Evolutionary conservation across 64 coral and sea anemone species (phyloP).

Genomic region (Pocillopora damicornis): DNA sequence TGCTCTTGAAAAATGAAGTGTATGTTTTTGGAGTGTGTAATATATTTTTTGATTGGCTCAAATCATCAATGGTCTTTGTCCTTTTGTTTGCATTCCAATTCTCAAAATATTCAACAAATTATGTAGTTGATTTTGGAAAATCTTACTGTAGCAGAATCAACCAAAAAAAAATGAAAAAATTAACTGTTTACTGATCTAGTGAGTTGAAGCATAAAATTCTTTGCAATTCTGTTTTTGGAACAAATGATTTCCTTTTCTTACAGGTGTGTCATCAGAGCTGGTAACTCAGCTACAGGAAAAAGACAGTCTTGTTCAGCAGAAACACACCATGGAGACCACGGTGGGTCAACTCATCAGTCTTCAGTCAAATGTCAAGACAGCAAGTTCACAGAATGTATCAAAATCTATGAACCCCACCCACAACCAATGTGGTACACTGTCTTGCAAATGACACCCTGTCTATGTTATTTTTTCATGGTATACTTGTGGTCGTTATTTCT

Average conservation of each 20-base stretch:
- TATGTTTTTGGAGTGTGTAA: no score
- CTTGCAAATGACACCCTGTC: neutral
- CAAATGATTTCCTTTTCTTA: slow-evolving; percentile 2
- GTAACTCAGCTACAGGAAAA: slow-evolving; percentile 68
- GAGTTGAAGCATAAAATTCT: neutral
- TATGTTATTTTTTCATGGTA: neutral
- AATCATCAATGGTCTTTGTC: no score
- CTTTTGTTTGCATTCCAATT: no score
- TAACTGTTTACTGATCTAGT: neutral
- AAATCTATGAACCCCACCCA: neutral
- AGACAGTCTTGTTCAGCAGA: slow-evolving; percentile 64
- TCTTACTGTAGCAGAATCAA: no score
- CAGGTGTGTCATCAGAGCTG: slow-evolving; percentile 64
- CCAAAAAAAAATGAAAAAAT: no score
- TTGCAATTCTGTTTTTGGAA: neutral
- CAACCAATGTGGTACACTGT: neutral
- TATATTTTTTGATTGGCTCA: no score
- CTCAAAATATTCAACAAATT: no score
- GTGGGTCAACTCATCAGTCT: slow-evolving; percentile 72
- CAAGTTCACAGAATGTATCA: slow-evolving; percentile 34
- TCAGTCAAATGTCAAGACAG: slow-evolving; percentile 56
- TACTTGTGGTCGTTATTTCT: no score
- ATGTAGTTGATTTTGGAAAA: no score
- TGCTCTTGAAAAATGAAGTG: no score
- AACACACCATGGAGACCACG: slow-evolving; percentile 59